Evolutionary conservation across 2,113 vertebrate genomes (phyloP).

Genomic region (Seriola aureovittata): DNA sequence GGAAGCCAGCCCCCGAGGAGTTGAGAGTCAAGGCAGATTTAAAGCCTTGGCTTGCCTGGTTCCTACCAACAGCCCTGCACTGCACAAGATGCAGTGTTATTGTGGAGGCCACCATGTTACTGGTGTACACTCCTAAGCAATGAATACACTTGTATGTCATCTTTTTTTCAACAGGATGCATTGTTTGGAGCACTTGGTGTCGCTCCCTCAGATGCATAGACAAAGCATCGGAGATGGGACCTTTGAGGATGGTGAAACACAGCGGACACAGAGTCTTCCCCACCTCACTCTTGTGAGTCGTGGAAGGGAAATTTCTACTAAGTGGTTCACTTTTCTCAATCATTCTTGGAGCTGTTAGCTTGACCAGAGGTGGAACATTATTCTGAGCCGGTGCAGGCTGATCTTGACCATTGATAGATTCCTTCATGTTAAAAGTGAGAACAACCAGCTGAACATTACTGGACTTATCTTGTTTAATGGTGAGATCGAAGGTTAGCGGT

Average conservation of each 20-base stretch:
- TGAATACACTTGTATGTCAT: constrained; percentile 99
- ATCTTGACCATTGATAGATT: constrained; percentile 86
- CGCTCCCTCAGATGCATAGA: constrained; percentile 93
- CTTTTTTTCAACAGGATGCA: constrained; percentile 98
- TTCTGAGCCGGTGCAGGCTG: constrained; percentile 88
- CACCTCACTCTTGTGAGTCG: constrained; percentile 90
- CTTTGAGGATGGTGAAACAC: constrained; percentile 97
- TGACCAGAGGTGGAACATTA: constrained; percentile 75
- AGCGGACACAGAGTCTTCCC: constrained; percentile 96
- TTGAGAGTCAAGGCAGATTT: constrained; percentile 84
- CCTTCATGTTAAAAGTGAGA: constrained; percentile 96
- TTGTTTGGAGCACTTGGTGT: constrained; percentile 97
- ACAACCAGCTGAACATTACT: constrained; percentile 95
- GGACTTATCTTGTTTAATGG: constrained; percentile 93
- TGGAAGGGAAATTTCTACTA: constrained; percentile 85
- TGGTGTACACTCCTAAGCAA: constrained; percentile 97
- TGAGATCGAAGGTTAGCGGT: constrained; percentile 96
- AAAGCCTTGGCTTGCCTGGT: constrained; percentile 85
- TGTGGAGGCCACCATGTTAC: constrained; percentile 98
- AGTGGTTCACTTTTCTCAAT: constrained; percentile 83
- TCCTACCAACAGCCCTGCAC: constrained; percentile 94
- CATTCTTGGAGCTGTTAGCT: constrained; percentile 85
- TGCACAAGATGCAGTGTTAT: constrained; percentile 97
- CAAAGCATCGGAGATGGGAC: constrained; percentile 93
- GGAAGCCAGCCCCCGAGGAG: constrained; percentile 84